Conservation (phyloP, 2,888 invertebrate species). For the Scaptomyza tumidula region DNA sequence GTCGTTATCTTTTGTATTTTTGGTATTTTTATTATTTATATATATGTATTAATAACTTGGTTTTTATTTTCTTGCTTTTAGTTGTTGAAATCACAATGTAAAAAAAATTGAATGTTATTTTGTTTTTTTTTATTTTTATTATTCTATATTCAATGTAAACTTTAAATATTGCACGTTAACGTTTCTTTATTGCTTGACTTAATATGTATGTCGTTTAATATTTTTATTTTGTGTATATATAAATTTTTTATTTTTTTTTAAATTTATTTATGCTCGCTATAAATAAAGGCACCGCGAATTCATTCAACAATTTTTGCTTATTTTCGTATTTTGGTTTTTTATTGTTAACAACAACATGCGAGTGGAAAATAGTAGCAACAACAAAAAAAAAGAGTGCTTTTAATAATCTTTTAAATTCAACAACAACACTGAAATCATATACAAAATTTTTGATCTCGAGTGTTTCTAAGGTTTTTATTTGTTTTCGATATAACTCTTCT, state of each 20-base stretch:
- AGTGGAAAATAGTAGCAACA: constrained; percentile 39
- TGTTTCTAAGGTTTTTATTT: constrained; percentile 36
- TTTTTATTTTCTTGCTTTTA: constrained; percentile 1
- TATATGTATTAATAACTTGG: constrained; percentile 15
- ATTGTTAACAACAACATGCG: constrained; percentile 64
- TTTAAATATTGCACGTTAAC: constrained; percentile 80
- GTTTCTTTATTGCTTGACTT: constrained; percentile 72
- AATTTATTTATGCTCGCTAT: constrained; percentile 74
- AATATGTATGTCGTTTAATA: constrained; percentile 52
- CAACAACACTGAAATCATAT: constrained; percentile 41
- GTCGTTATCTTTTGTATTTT: constrained; percentile 40
- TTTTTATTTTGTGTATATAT: constrained; percentile 26
- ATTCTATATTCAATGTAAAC: constrained; percentile 66
- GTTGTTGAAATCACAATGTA: constrained; percentile 61
- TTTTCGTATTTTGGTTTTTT: constrained; percentile 28
- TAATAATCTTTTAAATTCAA: constrained; percentile 5
- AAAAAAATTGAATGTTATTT: constrained; percentile 41
- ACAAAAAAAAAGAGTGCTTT: constrained; percentile 42
- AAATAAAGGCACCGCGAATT: constrained; percentile 84
- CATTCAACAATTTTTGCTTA: constrained; percentile 75
- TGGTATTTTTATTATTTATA: constrained; percentile 1
- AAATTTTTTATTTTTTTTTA: constrained; percentile 22
- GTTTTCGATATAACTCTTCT: constrained; percentile 4
- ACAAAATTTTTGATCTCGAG: constrained; percentile 23
- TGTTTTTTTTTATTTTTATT: constrained; percentile 1